phyloP scores from a whole-genome alignment of 2,797 vertebrate genomes.

The Enteromius thamalakanensis region DNA sequence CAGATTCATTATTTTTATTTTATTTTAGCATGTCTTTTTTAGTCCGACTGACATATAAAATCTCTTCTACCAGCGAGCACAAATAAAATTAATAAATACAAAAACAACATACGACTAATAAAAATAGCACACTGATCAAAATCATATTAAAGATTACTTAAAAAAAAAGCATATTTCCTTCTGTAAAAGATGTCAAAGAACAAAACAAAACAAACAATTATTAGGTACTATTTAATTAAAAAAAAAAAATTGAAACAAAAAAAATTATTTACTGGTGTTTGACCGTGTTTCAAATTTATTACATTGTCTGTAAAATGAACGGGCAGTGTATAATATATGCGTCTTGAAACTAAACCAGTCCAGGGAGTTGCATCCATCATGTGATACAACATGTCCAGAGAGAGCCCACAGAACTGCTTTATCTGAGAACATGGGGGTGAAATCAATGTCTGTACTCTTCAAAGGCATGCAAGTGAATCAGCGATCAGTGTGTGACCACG shows the following conservation, averaged over 20 bases:
- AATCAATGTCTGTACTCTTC: constrained; percentile 9
- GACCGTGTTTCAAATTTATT: background rate
- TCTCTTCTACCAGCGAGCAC: background rate
- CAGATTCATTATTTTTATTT: background rate
- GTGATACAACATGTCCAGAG: background rate
- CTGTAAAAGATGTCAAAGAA: background rate
- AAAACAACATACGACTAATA: no score
- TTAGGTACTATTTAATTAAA: background rate
- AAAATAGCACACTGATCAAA: background rate
- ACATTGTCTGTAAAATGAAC: background rate
- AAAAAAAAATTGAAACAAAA: no score
- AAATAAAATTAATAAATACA: background rate
- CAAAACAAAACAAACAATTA: background rate
- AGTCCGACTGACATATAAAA: background rate
- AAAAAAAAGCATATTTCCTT: background rate
- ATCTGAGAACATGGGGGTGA: background rate
- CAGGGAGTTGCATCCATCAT: background rate
- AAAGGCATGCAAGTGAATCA: constrained; percentile 15
- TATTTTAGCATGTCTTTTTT: background rate
- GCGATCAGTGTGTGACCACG: background rate
- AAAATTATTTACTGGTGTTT: background rate
- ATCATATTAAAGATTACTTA: background rate
- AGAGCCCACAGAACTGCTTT: background rate
- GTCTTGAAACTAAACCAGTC: background rate
- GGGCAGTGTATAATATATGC: background rate